These are phyloP conservation scores for Panopea generosa DNA, from an alignment of 2,888 invertebrate genomes.

Conservation along the genomic window DNA sequence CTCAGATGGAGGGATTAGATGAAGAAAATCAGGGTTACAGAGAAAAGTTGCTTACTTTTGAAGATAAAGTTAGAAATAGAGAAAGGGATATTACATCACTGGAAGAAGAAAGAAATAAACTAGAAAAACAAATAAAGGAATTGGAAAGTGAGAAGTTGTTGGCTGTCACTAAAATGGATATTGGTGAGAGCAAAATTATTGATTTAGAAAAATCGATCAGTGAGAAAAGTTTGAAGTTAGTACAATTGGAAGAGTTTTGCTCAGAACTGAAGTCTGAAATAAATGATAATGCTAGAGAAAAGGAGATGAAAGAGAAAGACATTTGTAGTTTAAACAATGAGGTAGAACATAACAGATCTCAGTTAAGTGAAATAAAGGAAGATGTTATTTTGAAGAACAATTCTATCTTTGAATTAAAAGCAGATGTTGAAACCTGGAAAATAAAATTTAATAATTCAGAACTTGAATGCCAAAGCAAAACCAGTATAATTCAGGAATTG, in stretches of 20 bases:
- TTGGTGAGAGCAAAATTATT: constrained; percentile 15
- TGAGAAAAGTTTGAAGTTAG: constrained; percentile 5
- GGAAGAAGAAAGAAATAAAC: constrained; percentile 28
- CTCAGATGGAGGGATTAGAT: constrained; percentile 26
- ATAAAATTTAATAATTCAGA: background rate
- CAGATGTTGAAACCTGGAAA: background rate
- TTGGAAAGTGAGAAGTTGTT: constrained; percentile 1
- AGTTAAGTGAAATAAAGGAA: constrained; percentile 18
- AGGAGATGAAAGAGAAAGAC: constrained; percentile 18
- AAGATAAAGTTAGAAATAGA: constrained; percentile 30
- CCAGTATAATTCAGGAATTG: constrained; percentile 23
- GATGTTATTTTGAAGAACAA: constrained; percentile 9
- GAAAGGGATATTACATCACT: constrained; percentile 30
- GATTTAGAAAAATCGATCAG: constrained; percentile 15
- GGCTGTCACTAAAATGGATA: constrained; percentile 11
- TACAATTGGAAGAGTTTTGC: constrained; percentile 16
- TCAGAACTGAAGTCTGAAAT: constrained; percentile 7
- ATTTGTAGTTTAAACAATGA: constrained; percentile 14
- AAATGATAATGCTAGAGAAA: constrained; percentile 12
- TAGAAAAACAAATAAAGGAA: constrained; percentile 24
- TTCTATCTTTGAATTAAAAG: background rate
- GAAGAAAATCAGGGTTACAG: constrained; percentile 43
- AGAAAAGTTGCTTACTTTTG: constrained; percentile 29
- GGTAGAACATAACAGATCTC: constrained; percentile 15
- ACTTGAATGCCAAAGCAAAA: constrained; percentile 20